Evolutionary conservation across 2,797 vertebrate genomes (phyloP).

Genomic region (Acestrorhynchus altus): DNA sequence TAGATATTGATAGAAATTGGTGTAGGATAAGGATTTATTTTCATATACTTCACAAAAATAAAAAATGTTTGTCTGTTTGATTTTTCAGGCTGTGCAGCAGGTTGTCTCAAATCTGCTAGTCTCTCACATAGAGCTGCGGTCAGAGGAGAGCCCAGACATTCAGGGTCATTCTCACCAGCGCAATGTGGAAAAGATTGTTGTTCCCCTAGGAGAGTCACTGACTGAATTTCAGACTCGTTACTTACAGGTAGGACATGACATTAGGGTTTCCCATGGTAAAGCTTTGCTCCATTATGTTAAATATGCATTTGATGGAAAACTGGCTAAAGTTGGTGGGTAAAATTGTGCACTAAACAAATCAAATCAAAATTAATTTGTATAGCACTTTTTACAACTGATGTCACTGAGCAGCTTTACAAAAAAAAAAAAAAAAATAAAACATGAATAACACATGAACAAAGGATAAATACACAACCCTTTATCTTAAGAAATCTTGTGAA

Average conservation of each 20-base stretch:
- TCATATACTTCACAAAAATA: neutral
- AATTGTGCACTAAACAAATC: too few species aligned
- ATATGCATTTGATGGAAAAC: too few species aligned
- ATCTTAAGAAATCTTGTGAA: too few species aligned
- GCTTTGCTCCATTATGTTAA: too few species aligned
- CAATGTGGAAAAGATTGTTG: slow-evolving; percentile 90
- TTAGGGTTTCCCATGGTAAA: neutral
- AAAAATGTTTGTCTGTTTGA: neutral
- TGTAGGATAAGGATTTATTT: neutral
- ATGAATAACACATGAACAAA: too few species aligned
- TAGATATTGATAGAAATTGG: neutral
- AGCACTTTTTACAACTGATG: too few species aligned
- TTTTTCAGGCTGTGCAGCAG: slow-evolving; percentile 90
- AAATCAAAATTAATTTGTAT: too few species aligned
- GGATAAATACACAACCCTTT: too few species aligned
- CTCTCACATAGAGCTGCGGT: slow-evolving; percentile 90
- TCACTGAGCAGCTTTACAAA: too few species aligned
- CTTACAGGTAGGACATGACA: slow-evolving; percentile 79
- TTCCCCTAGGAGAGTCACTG: slow-evolving; percentile 87
- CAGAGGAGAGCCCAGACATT: slow-evolving; percentile 94
- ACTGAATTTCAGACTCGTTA: slow-evolving; percentile 81
- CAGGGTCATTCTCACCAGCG: slow-evolving; percentile 89
- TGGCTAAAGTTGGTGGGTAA: too few species aligned
- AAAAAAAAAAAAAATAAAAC: too few species aligned
- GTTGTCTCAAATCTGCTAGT: slow-evolving; percentile 93